Evolutionary conservation across 1,140 invertebrate genomes (phyloP).

Genomic region (Brachionus asplanchnoidis): DNA sequence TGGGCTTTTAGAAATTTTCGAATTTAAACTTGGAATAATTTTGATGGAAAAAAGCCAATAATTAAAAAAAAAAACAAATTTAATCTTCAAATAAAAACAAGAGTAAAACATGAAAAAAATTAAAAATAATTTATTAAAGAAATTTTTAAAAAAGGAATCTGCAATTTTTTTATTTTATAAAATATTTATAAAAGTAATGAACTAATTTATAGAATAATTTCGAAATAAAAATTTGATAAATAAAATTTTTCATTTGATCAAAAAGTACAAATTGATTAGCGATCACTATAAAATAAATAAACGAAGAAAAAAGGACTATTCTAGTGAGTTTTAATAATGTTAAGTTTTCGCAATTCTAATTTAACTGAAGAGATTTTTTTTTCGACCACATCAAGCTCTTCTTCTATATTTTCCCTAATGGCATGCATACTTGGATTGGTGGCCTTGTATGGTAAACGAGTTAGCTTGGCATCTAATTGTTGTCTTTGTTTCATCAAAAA

Average conservation of each 20-base stretch:
- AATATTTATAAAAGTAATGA: no score
- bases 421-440: constrained; percentile 23
- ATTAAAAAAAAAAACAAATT: no score
- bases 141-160: no score
- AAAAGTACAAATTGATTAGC: background rate
- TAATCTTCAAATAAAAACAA: no score
- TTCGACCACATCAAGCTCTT: constrained; percentile 28
- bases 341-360: constrained; percentile 32
- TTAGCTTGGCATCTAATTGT: constrained; percentile 33
- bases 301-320: background rate
- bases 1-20: no score
- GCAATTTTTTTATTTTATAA: no score
- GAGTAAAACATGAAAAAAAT: no score
- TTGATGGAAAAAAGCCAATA: no score
- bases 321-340: constrained; percentile 41
- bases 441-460: constrained; percentile 35
- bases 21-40: no score
- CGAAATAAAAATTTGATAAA: background rate
- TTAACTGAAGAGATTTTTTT: constrained; percentile 33
- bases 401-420: constrained; percentile 30
- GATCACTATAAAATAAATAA: background rate
- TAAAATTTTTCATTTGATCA: background rate
- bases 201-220: no score
- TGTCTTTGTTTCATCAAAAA: constrained; percentile 30
- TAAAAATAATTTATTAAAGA: no score